phyloP scores from a whole-genome alignment of 2,113 vertebrate species.

The Trachemys scripta region DNA sequence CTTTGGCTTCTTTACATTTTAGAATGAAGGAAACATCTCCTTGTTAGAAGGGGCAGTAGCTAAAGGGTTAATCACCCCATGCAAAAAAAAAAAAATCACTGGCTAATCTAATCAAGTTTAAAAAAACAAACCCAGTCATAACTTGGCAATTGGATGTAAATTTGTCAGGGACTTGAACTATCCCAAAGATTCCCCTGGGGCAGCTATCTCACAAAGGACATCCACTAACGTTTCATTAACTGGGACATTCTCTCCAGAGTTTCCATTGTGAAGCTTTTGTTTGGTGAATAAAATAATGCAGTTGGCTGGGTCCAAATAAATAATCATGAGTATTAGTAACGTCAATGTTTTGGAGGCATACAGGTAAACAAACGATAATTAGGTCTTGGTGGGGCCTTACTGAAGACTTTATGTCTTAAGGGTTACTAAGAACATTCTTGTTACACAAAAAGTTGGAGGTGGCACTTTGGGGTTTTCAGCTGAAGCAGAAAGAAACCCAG shows the following conservation, averaged over 20 bases:
- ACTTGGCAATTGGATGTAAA: neutral
- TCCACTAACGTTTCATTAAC: neutral
- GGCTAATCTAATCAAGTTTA: neutral
- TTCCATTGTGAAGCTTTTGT: neutral
- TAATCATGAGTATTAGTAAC: neutral
- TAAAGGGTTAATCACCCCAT: neutral
- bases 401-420: neutral
- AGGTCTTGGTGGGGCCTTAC: neutral
- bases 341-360: neutral
- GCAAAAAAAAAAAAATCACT: neutral
- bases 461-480: neutral
- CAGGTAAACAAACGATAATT: neutral
- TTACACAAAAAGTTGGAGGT: neutral
- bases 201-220: neutral
- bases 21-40: neutral
- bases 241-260: neutral
- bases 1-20: neutral
- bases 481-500: neutral
- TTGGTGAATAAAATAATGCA: neutral
- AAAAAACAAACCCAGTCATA: neutral
- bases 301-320: neutral
- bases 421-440: neutral
- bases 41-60: neutral
- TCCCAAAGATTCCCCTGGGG: neutral
- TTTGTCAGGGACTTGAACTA: neutral